Base-by-base conservation (phyloP, 1,140 invertebrate species). In the Venturia canescens region DNA sequence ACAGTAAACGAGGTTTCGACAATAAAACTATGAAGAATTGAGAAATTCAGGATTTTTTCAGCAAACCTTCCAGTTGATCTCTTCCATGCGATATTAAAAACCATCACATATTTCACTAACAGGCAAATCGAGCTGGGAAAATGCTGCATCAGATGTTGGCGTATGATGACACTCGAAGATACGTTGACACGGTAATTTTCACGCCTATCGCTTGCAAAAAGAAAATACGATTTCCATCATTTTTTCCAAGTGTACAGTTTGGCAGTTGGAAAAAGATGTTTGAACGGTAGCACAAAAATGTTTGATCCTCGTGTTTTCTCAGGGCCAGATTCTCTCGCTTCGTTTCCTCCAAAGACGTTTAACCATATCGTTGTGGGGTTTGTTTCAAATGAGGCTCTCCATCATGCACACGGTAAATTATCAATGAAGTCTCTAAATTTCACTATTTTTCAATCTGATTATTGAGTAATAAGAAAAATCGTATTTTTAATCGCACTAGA, bases 321-420 rank as follows among this genome's bases (percentile, higher is more conserved):
- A 77, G 75, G 75, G 57, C 1, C 31, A 77, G 9, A 38, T 77
- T 18, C 31, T 77, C 2, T 77, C 75, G 29, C 53, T 77, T 27
- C 75, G 75, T 15, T 77, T 77, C n/a, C 75, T 77, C 2, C 57
- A 63, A 44, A 66, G 75, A 34, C 75, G 16, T 16, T 77, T 77
- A 60, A 77, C 5, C 13, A 77, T 77, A 7, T 38, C 23, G 3
- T 21, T 77, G 27, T 77, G 16, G 31, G 75, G 75, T 2, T 44
- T 66, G 21, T 18, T 77, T n/a, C 23, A 77, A 26, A 23, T 77
- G 31, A 77, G 34, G 27, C 34, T 77, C 21, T 34, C 29, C 7
- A 60, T 66, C 16, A 11, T 77, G n/a, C 11, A 44, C 15, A 63
- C 26, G 57, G 75, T 77, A 63, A 23, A 21, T 16, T 23, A 18